Percentiles rank a stretch among this genome's conserved stretches.
phyloP scores from a whole-genome alignment of 1,140 invertebrate genomes.

The Cydia strobilella region DNA sequence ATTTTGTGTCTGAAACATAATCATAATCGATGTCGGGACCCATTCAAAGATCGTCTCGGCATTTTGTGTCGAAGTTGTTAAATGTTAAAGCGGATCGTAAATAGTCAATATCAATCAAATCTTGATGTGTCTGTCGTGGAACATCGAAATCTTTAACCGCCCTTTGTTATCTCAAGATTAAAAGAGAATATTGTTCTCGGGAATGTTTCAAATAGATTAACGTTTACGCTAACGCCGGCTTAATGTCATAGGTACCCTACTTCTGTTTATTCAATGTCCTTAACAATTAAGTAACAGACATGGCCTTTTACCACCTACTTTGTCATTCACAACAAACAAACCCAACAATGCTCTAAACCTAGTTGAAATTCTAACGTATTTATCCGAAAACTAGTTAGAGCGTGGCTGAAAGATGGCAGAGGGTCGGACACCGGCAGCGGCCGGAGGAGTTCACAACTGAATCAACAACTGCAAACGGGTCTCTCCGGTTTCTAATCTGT shows the following conservation, averaged over 20 bases:
- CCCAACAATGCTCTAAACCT: background rate
- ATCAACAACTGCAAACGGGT: constrained; percentile 24
- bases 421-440: background rate
- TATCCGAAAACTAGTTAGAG: constrained; percentile 18
- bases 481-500: background rate
- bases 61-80: too few relatives aligned
- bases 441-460: constrained; percentile 4
- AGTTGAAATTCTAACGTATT: constrained; percentile 20
- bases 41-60: background rate
- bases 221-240: too few relatives aligned
- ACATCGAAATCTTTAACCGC: background rate
- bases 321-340: background rate
- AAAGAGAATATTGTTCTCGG: too few relatives aligned
- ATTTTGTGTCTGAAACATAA: constrained; percentile 22
- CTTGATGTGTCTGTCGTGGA: background rate
- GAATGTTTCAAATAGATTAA: too few relatives aligned
- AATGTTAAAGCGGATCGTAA: background rate
- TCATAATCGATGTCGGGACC: too few relatives aligned
- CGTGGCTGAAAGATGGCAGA: constrained; percentile 17
- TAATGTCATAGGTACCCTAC: too few relatives aligned
- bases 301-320: too few relatives aligned
- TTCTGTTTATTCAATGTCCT: too few relatives aligned
- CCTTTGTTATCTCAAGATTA: too few relatives aligned
- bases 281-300: too few relatives aligned
- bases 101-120: background rate